A percentile compares a stretch with the other conserved stretches of the same genome.
Conservation (phyloP, 2,888 invertebrate genomes). For the Phyto melanocephala region DNA sequence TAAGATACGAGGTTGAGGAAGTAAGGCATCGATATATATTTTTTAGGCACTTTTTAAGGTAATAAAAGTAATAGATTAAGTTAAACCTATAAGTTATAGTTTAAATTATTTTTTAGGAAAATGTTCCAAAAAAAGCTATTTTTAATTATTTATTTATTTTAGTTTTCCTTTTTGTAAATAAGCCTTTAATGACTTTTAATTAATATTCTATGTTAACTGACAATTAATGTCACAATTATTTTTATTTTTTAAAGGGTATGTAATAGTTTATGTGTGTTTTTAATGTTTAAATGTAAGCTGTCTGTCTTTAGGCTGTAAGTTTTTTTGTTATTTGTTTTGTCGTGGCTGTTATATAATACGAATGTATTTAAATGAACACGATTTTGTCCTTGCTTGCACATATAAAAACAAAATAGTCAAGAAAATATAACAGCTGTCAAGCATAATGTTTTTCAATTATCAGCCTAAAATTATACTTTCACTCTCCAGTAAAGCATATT, state of each 20-base stretch:
- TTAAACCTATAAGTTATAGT: too few species aligned
- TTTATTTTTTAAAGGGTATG: background rate
- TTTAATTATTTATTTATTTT: too few species aligned
- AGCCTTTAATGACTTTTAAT: conserved; percentile 8
- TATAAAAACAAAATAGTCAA: background rate
- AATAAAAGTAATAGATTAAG: too few species aligned
- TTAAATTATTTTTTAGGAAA: too few species aligned
- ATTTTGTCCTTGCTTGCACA: conserved; percentile 20
- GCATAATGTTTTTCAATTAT: conserved; percentile 45
- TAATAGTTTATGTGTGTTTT: background rate
- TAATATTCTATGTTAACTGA: conserved; percentile 18
- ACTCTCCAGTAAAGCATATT: too few species aligned
- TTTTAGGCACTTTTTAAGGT: too few species aligned
- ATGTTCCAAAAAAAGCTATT: too few species aligned
- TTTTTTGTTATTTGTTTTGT: background rate
- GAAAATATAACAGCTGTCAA: conserved; percentile 42
- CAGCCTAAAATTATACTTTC: conserved; percentile 37
- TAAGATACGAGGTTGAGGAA: too few species aligned
- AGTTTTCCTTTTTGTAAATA: background rate
- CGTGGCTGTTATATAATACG: background rate
- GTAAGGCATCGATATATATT: too few species aligned
- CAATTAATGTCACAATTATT: conserved; percentile 44
- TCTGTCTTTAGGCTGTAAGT: conserved; percentile 25
- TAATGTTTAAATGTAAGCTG: background rate
- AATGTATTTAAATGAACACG: too few species aligned